A percentile compares a stretch with the other conserved stretches of the same genome.
Conservation (phyloP, 2,888 invertebrate species). For the Dynastes tityus region DNA sequence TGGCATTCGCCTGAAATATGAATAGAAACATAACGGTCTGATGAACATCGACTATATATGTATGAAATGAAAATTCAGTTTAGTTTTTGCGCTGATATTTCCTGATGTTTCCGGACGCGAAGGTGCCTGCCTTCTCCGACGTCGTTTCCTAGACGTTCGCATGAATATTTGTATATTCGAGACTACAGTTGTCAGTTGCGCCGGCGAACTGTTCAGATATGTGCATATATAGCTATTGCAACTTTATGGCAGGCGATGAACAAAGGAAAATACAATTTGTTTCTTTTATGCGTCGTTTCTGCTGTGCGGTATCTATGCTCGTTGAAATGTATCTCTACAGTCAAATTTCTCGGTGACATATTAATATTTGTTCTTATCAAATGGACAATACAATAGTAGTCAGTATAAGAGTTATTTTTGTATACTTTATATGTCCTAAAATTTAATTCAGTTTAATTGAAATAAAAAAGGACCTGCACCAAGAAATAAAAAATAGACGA, state of each 20-base stretch:
- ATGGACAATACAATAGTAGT: too few species aligned
- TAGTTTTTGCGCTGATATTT: constrained; percentile 54
- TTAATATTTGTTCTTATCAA: too few species aligned
- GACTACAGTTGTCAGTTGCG: constrained; percentile 4
- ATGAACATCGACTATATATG: constrained; percentile 57
- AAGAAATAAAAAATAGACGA: too few species aligned
- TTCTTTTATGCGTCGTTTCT: not conserved
- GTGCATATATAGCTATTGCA: not conserved
- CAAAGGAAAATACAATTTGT: not conserved
- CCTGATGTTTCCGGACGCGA: constrained; percentile 25
- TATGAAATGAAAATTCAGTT: constrained; percentile 59
- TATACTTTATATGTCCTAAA: too few species aligned
- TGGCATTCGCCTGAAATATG: constrained; percentile 52
- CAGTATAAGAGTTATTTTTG: too few species aligned
- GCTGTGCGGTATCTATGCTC: too few species aligned
- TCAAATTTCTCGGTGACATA: too few species aligned
- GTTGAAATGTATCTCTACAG: too few species aligned
- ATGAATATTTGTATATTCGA: constrained; percentile 22
- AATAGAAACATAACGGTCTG: constrained; percentile 59
- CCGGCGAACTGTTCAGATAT: not conserved
- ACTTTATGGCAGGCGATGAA: constrained; percentile 11
- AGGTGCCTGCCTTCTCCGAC: not conserved
- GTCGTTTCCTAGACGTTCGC: constrained; percentile 15
- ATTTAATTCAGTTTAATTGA: too few species aligned
- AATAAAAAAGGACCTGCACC: too few species aligned